Evolutionary conservation across 2,113 vertebrate species (phyloP).

Genomic region (Bubo scandiacus): DNA sequence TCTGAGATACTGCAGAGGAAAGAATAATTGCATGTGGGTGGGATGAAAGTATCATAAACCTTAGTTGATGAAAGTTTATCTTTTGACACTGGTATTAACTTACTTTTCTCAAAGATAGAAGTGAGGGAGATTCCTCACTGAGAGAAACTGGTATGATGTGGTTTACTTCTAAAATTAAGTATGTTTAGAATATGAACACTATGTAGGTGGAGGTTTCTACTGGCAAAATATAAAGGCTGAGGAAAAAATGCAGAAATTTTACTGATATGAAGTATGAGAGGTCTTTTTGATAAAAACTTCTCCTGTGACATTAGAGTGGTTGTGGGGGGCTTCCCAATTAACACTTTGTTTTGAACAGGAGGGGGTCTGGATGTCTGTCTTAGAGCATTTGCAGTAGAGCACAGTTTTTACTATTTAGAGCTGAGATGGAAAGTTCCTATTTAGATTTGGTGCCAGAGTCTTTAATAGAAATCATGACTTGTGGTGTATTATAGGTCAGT

Average conservation of each 20-base stretch:
- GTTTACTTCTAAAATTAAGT: background rate
- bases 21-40: rapidly evolving
- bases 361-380: background rate
- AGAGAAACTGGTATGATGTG: background rate
- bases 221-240: background rate
- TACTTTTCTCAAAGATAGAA: background rate
- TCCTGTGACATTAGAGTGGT: background rate
- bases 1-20: background rate
- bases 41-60: background rate
- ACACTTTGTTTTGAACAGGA: background rate
- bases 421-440: slow-evolving; percentile 92
- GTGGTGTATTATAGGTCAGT: slow-evolving; percentile 67
- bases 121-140: background rate
- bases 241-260: background rate
- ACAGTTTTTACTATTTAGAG: slow-evolving; percentile 34
- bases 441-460: slow-evolving; percentile 82
- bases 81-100: background rate
- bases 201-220: background rate
- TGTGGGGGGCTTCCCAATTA: background rate
- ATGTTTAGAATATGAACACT: background rate
- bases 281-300: background rate
- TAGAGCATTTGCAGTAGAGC: background rate
- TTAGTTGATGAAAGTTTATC: background rate
- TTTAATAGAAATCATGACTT: slow-evolving; percentile 82
- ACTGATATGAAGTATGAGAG: background rate